Percentiles rank a stretch among this genome's conserved stretches.
These are phyloP conservation scores for Hippopotamyrus pictus DNA, from an alignment of 2,797 vertebrate genomes.

Conservation along the genomic window DNA sequence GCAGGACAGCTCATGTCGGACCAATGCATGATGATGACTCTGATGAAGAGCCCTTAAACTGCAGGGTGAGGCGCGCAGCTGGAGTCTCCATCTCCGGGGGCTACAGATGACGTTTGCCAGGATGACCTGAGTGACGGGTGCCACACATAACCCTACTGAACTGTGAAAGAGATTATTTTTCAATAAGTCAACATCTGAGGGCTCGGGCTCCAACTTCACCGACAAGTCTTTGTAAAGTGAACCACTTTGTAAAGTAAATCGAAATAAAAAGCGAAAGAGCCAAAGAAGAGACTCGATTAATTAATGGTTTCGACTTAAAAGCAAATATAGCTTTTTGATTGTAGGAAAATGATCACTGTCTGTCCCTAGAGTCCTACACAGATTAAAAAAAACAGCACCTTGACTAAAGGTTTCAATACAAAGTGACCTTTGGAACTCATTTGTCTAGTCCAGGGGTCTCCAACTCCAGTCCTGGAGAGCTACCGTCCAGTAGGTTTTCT, in stretches of 20 bases:
- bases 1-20: neutral
- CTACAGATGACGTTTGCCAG: slow-evolving; percentile 45
- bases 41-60: slow-evolving; percentile 46
- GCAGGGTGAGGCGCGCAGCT: slow-evolving; percentile 52
- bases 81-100: slow-evolving; percentile 41
- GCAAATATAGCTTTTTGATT: neutral
- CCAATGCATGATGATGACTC: slow-evolving; percentile 35
- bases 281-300: neutral
- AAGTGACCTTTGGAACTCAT: neutral
- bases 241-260: slow-evolving; percentile 47
- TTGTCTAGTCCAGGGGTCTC: neutral
- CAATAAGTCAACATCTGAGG: slow-evolving; percentile 46
- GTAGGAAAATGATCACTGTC: neutral
- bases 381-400: neutral
- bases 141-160: slow-evolving; percentile 46
- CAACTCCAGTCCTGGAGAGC: too few relatives aligned
- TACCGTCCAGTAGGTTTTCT: too few relatives aligned
- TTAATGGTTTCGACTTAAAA: neutral
- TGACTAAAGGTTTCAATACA: neutral
- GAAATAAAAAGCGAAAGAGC: slow-evolving; percentile 39
- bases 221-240: slow-evolving; percentile 45
- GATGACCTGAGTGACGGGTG: slow-evolving; percentile 40
- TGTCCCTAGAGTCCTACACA: neutral
- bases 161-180: slow-evolving; percentile 59
- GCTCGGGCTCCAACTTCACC: slow-evolving; percentile 33